Percentiles rank a stretch among this genome's conserved stretches.
Conservation (phyloP, 2,797 vertebrate genomes). For the Urocyon cinereoargenteus region DNA sequence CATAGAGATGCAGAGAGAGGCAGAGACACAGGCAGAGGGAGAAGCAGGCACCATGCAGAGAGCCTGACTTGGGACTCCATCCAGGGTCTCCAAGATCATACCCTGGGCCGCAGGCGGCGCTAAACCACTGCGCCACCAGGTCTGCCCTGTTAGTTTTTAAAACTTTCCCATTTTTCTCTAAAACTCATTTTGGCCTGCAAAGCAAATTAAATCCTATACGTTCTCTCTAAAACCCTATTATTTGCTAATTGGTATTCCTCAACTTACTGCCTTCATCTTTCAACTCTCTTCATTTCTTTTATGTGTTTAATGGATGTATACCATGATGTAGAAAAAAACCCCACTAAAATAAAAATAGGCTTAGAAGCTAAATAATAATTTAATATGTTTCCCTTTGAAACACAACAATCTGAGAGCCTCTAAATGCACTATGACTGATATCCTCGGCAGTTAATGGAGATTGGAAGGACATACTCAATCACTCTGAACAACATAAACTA, state of each 20-base stretch:
- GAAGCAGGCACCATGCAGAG: too few species aligned
- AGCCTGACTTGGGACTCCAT: too few species aligned
- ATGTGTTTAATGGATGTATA: neutral
- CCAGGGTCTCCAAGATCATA: too few species aligned
- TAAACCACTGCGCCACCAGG: too few species aligned
- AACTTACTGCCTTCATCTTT: slow-evolving; percentile 16
- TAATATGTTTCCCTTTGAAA: slow-evolving; percentile 19
- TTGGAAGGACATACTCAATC: neutral
- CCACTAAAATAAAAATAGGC: slow-evolving; percentile 6
- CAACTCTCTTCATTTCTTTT: neutral
- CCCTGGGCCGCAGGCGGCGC: too few species aligned
- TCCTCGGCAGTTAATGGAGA: neutral
- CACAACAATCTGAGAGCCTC: neutral
- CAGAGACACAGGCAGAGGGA: too few species aligned
- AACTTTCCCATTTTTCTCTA: slow-evolving; percentile 23
- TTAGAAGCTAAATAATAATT: slow-evolving; percentile 52
- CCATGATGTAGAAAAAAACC: neutral
- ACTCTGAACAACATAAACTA: slow-evolving; percentile 11
- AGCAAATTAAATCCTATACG: neutral
- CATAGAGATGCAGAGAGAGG: too few species aligned
- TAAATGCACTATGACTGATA: neutral
- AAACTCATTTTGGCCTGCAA: neutral
- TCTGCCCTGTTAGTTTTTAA: neutral
- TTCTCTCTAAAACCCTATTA: slow-evolving; percentile 9
- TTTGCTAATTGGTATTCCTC: slow-evolving; percentile 5